phyloP scores from a whole-genome alignment of 2,113 vertebrate species.

The Pygoscelis adeliae region DNA sequence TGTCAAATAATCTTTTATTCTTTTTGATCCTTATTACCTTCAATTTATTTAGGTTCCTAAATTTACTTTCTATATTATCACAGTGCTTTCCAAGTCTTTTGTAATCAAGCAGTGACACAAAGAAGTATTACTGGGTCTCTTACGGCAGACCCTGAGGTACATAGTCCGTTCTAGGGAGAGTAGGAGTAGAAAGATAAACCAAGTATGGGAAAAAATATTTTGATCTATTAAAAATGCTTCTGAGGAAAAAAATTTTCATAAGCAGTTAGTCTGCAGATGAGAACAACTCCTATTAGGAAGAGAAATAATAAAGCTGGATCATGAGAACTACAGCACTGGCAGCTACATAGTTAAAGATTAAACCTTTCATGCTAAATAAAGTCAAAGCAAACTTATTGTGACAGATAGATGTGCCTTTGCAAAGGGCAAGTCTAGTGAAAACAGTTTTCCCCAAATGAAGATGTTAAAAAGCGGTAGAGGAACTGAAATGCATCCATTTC shows the following conservation, averaged over 20 bases:
- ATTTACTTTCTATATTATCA: background rate
- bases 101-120: background rate
- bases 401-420: background rate
- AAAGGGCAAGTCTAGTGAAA: background rate
- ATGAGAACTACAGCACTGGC: background rate
- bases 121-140: background rate
- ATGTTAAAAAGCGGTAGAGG: background rate
- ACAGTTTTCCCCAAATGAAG: background rate
- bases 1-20: background rate
- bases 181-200: background rate
- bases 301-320: background rate
- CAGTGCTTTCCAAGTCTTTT: background rate
- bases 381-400: background rate
- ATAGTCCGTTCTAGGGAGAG: background rate
- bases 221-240: background rate
- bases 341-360: background rate
- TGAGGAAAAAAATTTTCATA: background rate
- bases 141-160: background rate
- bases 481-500: background rate
- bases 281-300: background rate
- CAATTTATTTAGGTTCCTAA: background rate
- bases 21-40: background rate
- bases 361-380: background rate
- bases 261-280: background rate
- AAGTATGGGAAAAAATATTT: background rate